Base-by-base conservation (phyloP, 2,888 invertebrate genomes). In the Hyppa rectilinea region DNA sequence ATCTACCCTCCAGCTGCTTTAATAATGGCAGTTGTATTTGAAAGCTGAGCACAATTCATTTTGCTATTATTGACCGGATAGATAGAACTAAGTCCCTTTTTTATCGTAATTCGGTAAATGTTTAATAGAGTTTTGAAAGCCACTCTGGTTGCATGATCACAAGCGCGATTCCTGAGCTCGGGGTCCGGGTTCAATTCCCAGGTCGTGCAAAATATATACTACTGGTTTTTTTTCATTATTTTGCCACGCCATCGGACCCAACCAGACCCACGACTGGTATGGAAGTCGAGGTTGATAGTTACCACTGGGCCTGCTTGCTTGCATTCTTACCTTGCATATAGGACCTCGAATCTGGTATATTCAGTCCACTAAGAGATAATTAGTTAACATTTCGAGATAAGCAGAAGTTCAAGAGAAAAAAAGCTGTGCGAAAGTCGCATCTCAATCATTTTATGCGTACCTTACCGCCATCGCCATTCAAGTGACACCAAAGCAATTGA, bases 1-100 rank as follows among this genome's bases (percentile, higher is more conserved):
- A 83, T 84, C 84, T 82, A 80, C 82, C 82, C 79, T 73, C 49
- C 50, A 36, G 67, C 68, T 64, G 56, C 62, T 60, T 58, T 52
- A 66, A 56, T 81, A 73, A 63, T 64, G 70, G 72, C 50, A 23
- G 64, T 62, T 71, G 26, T 49, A 62, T 63, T 49, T 45, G 26
- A 67, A 66, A 66, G 26, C n/a, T 50, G 26, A 17, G 23, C 38
- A 29, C 36, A 40, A 61, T 56, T 61, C 20, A 64, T 71, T 71
- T 53, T 23, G 23, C 53, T 61, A 17, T 63, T 62, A 50, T 67
- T 66, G 17, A 23, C 5, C 43, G 38, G 10, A 7, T 43, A 3
- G 14, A n/a, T 47, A 43, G 29, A 61, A 38, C 7, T 66, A 17
- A 38, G 12, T 38, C 10, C 1, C 9, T 29, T 58, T 29, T 55